These are phyloP conservation scores for Orchestes rusci DNA, from an alignment of 2,888 invertebrate species.

Conservation along the genomic window DNA sequence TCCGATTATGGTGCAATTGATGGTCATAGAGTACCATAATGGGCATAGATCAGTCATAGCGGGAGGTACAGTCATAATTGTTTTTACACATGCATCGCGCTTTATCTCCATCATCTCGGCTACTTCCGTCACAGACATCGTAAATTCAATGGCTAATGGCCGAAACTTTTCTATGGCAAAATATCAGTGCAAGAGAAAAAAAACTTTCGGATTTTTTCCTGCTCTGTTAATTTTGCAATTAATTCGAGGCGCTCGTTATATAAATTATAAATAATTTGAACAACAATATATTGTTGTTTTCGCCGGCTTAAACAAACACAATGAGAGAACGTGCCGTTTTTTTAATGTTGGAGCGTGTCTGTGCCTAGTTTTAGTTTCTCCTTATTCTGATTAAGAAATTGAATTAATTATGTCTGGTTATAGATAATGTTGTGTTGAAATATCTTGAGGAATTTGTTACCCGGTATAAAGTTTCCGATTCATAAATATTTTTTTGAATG, in stretches of 20 bases:
- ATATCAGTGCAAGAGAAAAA: conserved; percentile 2
- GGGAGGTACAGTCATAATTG: conserved; percentile 29
- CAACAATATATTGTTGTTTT: conserved; percentile 25
- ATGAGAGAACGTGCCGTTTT: conserved; percentile 21
- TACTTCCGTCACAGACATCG: conserved; percentile 34
- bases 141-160: conserved; percentile 9
- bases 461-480: too few species aligned
- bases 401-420: too few species aligned
- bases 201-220: conserved; percentile 25
- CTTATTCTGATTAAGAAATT: too few species aligned
- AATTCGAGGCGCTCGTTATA: conserved; percentile 24
- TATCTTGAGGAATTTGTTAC: too few species aligned
- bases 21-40: too few species aligned
- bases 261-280: conserved; percentile 26
- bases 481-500: too few species aligned
- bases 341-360: too few species aligned
- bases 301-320: conserved; percentile 25
- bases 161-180: conserved; percentile 6
- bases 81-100: conserved; percentile 37
- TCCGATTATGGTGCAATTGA: too few species aligned
- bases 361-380: too few species aligned
- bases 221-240: conserved; percentile 24
- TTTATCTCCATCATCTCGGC: conserved; percentile 36
- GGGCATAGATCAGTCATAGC: conserved; percentile 16
- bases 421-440: too few species aligned